Percentiles rank a stretch among this genome's conserved stretches.
These are phyloP conservation scores for Eledona agricola DNA, from an alignment of 2,888 invertebrate species.

Conservation along the genomic window DNA sequence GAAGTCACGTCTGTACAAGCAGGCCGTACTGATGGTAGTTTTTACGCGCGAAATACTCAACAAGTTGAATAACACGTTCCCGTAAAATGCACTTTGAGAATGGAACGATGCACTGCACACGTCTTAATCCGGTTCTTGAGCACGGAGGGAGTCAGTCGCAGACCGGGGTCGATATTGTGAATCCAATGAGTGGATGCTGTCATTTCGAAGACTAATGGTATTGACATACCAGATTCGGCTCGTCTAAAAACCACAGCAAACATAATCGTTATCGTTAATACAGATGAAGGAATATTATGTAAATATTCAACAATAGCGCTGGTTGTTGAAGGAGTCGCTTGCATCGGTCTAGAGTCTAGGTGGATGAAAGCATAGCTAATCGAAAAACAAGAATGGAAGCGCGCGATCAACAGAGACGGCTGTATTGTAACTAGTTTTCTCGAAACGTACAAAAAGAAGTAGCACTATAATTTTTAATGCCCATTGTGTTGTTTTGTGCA, in stretches of 20 bases:
- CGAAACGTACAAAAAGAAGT: conserved; percentile 36
- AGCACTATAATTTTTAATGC: conserved; percentile 44
- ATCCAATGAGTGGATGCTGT: conserved; percentile 38
- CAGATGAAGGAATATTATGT: conserved; percentile 37
- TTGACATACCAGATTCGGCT: conserved; percentile 38
- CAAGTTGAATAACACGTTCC: conserved; percentile 48
- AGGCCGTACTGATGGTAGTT: conserved; percentile 52
- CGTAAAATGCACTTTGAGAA: conserved; percentile 42
- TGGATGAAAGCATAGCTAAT: conserved; percentile 29
- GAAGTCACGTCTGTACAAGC: conserved; percentile 54
- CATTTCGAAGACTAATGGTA: conserved; percentile 39
- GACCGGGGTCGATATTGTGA: conserved; percentile 32
- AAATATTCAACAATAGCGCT: conserved; percentile 29
- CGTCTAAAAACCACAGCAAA: conserved; percentile 40
- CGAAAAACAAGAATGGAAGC: conserved; percentile 34
- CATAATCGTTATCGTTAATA: conserved; percentile 36
- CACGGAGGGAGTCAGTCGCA: conserved; percentile 9
- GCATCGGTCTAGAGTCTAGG: conserved; percentile 14
- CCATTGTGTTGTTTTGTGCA: conserved; percentile 44
- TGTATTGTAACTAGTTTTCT: conserved; percentile 39
- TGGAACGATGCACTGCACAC: conserved; percentile 32
- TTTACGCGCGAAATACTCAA: conserved; percentile 46
- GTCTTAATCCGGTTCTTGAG: conserved; percentile 32
- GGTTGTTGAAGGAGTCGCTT: conserved; percentile 15
- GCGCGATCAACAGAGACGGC: conserved; percentile 33